These are phyloP conservation scores for Operophtera brumata DNA, from an alignment of 2,888 invertebrate genomes.

Conservation along the genomic window DNA sequence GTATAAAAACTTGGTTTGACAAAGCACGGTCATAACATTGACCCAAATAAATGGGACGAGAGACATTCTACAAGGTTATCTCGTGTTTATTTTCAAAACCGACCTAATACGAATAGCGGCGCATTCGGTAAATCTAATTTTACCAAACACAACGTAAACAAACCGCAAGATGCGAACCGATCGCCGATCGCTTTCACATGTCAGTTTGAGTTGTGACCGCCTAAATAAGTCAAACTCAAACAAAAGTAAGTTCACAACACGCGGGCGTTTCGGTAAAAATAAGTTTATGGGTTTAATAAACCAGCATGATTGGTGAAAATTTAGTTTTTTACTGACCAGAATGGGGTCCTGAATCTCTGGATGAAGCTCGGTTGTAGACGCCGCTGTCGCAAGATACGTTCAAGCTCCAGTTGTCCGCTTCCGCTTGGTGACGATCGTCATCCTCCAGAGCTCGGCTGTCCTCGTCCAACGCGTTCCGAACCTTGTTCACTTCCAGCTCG, in stretches of 20 bases:
- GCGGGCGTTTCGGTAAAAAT: constrained; percentile 58
- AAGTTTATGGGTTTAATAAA: constrained; percentile 57
- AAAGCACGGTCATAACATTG: constrained; percentile 74
- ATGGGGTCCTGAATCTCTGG: constrained; percentile 77
- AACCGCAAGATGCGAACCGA: constrained; percentile 61
- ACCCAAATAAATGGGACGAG: constrained; percentile 72
- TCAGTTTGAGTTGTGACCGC: constrained; percentile 58
- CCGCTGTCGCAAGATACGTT: constrained; percentile 81
- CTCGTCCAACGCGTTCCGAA: constrained; percentile 73
- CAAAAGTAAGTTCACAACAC: constrained; percentile 43
- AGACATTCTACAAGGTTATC: constrained; percentile 72
- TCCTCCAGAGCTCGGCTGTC: constrained; percentile 75
- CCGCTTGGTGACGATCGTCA: constrained; percentile 69
- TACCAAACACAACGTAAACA: constrained; percentile 77
- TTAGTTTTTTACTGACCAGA: constrained; percentile 62
- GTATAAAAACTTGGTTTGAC: constrained; percentile 45
- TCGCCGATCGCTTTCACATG: constrained; percentile 56
- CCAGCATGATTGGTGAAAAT: constrained; percentile 37
- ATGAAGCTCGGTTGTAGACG: constrained; percentile 81
- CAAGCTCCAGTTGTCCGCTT: constrained; percentile 75
- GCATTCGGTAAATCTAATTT: constrained; percentile 72
- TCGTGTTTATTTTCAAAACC: constrained; percentile 76
- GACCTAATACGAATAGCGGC: constrained; percentile 71
- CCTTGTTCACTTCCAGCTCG: constrained; percentile 76
- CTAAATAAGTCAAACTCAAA: constrained; percentile 57